phyloP scores from a whole-genome alignment of 2,888 invertebrate genomes.

The Rhamnusium bicolor region DNA sequence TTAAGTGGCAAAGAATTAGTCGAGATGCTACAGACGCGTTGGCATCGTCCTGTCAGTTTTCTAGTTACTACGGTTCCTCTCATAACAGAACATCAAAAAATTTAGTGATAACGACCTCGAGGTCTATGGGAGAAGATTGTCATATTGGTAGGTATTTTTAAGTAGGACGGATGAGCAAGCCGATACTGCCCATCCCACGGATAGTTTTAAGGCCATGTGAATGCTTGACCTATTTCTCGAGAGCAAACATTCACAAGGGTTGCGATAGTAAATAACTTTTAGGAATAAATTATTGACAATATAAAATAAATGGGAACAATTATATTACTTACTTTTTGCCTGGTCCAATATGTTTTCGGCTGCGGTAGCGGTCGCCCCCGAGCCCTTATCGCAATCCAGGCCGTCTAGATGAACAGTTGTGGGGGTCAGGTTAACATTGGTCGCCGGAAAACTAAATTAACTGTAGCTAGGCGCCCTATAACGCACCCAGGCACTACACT shows the following conservation, averaged over 20 bases:
- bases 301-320: constrained; percentile 2
- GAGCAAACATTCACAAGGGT: constrained; percentile 16
- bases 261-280: neutral
- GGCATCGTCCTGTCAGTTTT: neutral
- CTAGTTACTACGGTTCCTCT: neutral
- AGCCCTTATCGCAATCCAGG: constrained; percentile 68
- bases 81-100: neutral
- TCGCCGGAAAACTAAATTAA: constrained; percentile 65
- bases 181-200: constrained; percentile 51
- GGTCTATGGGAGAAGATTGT: neutral
- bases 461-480: constrained; percentile 66
- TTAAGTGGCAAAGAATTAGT: neutral
- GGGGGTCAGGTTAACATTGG: constrained; percentile 71
- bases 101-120: constrained; percentile 1
- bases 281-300: constrained; percentile 2
- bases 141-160: neutral
- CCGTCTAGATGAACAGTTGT: constrained; percentile 63
- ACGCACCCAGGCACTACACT: constrained; percentile 69
- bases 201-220: constrained; percentile 36
- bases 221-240: constrained; percentile 52
- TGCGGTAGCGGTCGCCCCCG: constrained; percentile 70
- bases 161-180: constrained; percentile 25
- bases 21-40: neutral
- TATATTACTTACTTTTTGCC: constrained; percentile 68
- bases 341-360: constrained; percentile 70